Evolutionary conservation across 2,797 vertebrate species (phyloP), one percentile per base, ranked within the genome.

Genomic region (Liparis tanakae): DNA sequence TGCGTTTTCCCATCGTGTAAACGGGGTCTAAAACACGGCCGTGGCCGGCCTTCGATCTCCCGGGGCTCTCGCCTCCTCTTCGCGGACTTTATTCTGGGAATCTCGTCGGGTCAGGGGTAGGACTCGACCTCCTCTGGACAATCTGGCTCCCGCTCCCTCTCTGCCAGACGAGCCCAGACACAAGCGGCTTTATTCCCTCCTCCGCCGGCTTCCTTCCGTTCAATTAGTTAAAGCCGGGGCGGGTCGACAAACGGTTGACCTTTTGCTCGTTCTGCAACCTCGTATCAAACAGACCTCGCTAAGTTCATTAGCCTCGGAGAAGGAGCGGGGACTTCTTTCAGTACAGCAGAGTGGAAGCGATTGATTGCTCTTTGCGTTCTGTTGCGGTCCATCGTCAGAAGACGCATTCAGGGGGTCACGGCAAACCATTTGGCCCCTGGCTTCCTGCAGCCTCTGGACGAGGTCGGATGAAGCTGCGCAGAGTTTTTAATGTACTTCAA

Each of bases 171-270:
- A 41, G 18, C 64, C 61, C 74, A 82, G 66, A 88, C 81, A 86
- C 72, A 72, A 76, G 69, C 74, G 53, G 80, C 72, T 84, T 86
- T 82, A 85, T 82, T 84, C 82, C 60, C 76, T 79, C 60, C 64
- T 78, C 57, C 58, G 50, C 51, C 69, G 59, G 79, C 81, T 84
- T 84, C 78, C 78, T 88, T 85, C 70, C 7, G 9, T 82, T 90
- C 84, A 91, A 70, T 91, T 88, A 90, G 79, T 67, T 64, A 66
- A 86, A 61, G 72, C 82, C 74, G 74, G 80, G 78, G 65, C n/a
- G 51, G 51, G 77, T 41, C 89, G 86, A 89, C 89, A 87, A 80
- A 17, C 3, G 3, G 60, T 73, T 88, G 87, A 93, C 87, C 89
- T 81, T 58, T 6, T 68, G 83, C 72, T 86, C 56, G 3, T 82